Conservation (phyloP, 2,888 invertebrate genomes). For the Proisotoma minuta region DNA sequence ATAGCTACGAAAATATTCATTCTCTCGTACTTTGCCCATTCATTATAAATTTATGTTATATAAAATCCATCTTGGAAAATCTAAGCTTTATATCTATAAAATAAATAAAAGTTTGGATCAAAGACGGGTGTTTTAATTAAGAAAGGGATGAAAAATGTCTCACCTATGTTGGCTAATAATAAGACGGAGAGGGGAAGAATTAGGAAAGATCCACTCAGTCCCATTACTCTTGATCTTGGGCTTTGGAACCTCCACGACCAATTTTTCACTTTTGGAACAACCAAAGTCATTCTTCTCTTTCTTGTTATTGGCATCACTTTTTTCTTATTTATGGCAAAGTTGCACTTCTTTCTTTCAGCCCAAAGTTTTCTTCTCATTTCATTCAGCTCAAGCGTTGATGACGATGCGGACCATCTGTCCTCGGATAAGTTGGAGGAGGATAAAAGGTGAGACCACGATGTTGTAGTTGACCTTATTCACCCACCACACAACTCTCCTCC, state of each 20-base stretch:
- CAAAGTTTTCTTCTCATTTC: constrained; percentile 5
- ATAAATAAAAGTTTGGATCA: constrained; percentile 14
- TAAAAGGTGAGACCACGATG: neutral
- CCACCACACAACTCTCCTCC: neutral
- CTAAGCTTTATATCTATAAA: neutral
- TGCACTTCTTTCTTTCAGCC: constrained; percentile 2
- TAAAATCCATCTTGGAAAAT: neutral
- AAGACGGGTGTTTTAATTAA: constrained; percentile 40
- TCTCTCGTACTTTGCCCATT: neutral
- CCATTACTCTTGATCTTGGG: constrained; percentile 19
- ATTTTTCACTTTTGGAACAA: constrained; percentile 8
- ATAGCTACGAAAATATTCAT: too few relatives aligned
- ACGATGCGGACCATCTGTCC: neutral
- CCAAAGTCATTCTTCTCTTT: constrained; percentile 1
- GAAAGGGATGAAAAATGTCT: constrained; percentile 44
- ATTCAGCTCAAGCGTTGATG: neutral
- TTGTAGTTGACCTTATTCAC: neutral
- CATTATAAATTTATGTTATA: neutral
- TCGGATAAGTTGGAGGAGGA: constrained; percentile 3
- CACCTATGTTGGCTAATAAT: constrained; percentile 47
- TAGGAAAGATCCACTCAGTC: constrained; percentile 37
- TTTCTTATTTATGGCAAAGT: constrained; percentile 1
- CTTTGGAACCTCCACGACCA: neutral
- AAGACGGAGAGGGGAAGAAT: constrained; percentile 36
- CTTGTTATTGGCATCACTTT: constrained; percentile 5